Percentiles rank a stretch among this genome's conserved stretches.
Conservation (phyloP, 1,140 invertebrate species). For the Platorchestia sp. region DNA sequence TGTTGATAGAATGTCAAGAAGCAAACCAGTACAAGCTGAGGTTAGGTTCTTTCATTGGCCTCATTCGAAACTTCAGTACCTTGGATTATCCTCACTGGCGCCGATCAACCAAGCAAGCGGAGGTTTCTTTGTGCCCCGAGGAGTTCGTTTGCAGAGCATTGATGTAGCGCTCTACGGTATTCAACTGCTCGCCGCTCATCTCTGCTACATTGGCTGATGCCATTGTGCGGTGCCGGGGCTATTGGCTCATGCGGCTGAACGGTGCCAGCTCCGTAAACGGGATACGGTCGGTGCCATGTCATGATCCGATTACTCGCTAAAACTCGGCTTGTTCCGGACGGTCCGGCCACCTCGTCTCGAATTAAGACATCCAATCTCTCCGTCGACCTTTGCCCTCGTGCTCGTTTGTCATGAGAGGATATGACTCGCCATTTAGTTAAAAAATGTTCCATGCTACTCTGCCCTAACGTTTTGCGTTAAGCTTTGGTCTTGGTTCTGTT, state of each 20-base stretch:
- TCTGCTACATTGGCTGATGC: not conserved
- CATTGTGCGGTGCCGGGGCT: not conserved
- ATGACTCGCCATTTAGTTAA: constrained; percentile 1
- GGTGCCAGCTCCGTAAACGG: constrained; percentile 9
- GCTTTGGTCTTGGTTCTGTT: not conserved
- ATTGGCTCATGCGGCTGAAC: not conserved
- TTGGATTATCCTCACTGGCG: not conserved
- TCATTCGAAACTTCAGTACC: not conserved
- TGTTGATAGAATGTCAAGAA: not conserved
- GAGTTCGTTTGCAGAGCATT: constrained; percentile 29
- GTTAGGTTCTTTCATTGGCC: not conserved
- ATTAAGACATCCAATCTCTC: constrained; percentile 1
- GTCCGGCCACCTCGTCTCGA: not conserved
- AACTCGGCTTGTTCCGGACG: not conserved
- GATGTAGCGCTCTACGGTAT: constrained; percentile 18
- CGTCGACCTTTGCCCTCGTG: constrained; percentile 11
- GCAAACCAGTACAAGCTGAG: not conserved
- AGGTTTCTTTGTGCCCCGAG: not conserved
- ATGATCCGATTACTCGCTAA: constrained; percentile 36
- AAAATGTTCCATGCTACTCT: not conserved
- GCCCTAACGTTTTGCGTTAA: not conserved
- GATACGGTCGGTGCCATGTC: not conserved
- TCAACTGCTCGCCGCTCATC: not conserved
- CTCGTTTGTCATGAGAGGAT: not conserved
- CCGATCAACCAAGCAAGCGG: not conserved